Base-by-base conservation (phyloP, 2,888 invertebrate species). In the Harmothoe impar region DNA sequence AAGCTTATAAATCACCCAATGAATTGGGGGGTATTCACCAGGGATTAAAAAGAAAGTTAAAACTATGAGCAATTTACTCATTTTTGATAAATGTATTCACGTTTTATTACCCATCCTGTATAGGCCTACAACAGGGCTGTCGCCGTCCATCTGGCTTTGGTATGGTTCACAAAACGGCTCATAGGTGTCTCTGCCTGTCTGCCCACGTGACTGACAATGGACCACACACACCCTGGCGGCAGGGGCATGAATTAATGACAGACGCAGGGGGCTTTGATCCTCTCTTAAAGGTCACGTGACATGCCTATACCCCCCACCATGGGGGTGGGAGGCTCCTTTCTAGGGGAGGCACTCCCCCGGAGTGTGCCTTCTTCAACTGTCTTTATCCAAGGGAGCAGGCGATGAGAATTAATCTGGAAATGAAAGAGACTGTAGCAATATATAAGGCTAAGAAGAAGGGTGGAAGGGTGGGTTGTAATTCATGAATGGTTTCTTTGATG, bases 201-300 rank as follows among this genome's bases (percentile, higher is more conserved):
- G 72, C n/a, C 72, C 72, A 72, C 72, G 72, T 72, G 72, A 72
- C 72, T 25, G 72, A 72, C 72, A 72, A 72, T 72, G 31, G 72
- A 72, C 72, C 72, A 72, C 72, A 72, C 72, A 31, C 72, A 72
- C 29, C 72, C 72, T 72, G 72, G 72, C 31, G 72, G 72, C 72
- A 25, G 29, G 15, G 20, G 25, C 29, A 17, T 7, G 72, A 25
- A 72, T 62, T 72, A 72, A 72, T 72, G 72, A 72, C 31, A 72
- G 72, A 29, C 72, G 0, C 25, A 25, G 25, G 15, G 29, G 29
- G 72, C 72, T 72, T 72, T 72, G 72, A 72, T 72, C 72, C 72
- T 29, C 29, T 43, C 72, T 29, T 29, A 15, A 15, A 29, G 72
- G 72, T 72, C 72, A 72, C 31, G 72, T 72, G 72, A 72, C 72